A percentile compares a stretch with the other conserved stretches of the same genome.
These are phyloP conservation scores for Sarotherodon lohbergeri DNA, from an alignment of 2,113 vertebrate species.

Conservation along the genomic window DNA sequence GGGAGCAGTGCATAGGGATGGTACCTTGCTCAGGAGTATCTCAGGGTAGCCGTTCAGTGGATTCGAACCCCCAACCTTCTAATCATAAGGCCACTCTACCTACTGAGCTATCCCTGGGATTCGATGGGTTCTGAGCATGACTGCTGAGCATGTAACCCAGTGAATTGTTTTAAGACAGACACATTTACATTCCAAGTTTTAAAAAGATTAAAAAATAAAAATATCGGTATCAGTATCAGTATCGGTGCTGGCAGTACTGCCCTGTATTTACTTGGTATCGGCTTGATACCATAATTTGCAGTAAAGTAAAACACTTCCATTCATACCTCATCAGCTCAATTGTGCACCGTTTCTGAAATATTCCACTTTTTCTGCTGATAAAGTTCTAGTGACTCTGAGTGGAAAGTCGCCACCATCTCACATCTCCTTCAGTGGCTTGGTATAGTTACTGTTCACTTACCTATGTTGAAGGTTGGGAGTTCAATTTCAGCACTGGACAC, in stretches of 20 bases:
- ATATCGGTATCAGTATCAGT: background rate
- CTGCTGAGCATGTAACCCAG: background rate
- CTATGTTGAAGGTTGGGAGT: background rate
- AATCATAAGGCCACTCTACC: background rate
- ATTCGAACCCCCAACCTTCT: accelerated
- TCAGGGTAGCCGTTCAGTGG: background rate
- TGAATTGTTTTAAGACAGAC: background rate
- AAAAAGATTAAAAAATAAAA: background rate
- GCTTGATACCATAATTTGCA: background rate
- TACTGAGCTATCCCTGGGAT: background rate
- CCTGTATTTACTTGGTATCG: background rate
- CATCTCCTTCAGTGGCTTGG: background rate
- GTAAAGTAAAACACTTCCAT: background rate
- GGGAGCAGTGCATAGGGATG: background rate
- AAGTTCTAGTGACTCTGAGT: background rate
- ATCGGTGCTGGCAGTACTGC: background rate
- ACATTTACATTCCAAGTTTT: background rate
- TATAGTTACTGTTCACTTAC: background rate
- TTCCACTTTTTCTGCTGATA: background rate
- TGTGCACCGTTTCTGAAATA: background rate
- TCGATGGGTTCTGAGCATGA: accelerated
- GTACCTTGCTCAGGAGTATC: background rate
- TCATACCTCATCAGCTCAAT: background rate
- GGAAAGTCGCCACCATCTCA: accelerated
- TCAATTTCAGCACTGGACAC: background rate